Percentiles rank a stretch among this genome's conserved stretches.
Evolutionary conservation across 2,888 invertebrate species (phyloP).

Genomic region (Tortricodes alternella): DNA sequence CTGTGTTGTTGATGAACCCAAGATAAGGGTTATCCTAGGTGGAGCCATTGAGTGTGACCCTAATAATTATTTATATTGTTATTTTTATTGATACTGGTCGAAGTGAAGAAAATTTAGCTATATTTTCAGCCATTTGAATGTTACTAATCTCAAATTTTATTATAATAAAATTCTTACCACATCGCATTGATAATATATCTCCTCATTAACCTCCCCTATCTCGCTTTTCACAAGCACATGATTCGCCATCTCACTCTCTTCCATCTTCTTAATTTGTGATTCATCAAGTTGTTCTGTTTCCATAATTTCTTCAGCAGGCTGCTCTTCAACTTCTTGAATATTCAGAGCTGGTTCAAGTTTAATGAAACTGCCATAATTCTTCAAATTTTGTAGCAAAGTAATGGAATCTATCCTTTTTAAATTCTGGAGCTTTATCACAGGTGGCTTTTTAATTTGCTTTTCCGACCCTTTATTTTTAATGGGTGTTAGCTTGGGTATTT

Average conservation of each 20-base stretch:
- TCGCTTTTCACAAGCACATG: constrained; percentile 7
- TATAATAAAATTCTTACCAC: constrained; percentile 12
- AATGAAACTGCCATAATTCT: not conserved
- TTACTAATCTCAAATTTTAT: too few species aligned
- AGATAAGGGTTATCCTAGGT: too few species aligned
- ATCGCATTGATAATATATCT: constrained; percentile 25
- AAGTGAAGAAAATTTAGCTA: too few species aligned
- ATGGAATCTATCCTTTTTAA: constrained; percentile 16
- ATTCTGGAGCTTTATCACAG: constrained; percentile 7
- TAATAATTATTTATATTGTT: too few species aligned
- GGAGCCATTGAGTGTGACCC: too few species aligned
- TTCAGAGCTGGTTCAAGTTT: constrained; percentile 1
- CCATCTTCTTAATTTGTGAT: not conserved
- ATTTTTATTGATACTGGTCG: too few species aligned
- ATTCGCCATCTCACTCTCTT: not conserved
- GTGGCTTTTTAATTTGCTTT: constrained; percentile 1
- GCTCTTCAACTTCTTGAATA: too few species aligned
- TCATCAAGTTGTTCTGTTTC: not conserved
- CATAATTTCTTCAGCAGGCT: too few species aligned
- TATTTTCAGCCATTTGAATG: too few species aligned
- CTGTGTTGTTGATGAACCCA: too few species aligned
- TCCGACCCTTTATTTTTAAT: not conserved
- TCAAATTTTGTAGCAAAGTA: constrained; percentile 11
- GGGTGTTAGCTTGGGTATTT: not conserved
- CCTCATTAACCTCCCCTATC: not conserved